phyloP scores from a whole-genome alignment of 2,888 invertebrate genomes.

The Biston stratarius region DNA sequence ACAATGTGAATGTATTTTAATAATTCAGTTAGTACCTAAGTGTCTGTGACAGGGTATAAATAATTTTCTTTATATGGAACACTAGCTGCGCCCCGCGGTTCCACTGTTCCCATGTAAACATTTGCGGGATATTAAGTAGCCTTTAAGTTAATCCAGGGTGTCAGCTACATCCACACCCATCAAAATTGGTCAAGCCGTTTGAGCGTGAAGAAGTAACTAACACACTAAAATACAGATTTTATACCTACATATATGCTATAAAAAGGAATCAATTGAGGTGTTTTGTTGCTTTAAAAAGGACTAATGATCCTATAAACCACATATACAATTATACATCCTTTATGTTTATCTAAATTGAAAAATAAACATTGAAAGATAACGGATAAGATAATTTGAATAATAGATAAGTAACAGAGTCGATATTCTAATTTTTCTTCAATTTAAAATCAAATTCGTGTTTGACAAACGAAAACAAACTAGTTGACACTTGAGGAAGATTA shows the following conservation, averaged over 20 bases:
- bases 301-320: constrained; percentile 17
- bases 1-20: not conserved
- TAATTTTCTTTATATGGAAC: too few relatives aligned
- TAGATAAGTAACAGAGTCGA: constrained; percentile 12
- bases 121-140: too few relatives aligned
- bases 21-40: not conserved
- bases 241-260: too few relatives aligned
- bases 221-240: too few relatives aligned
- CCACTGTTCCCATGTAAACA: too few relatives aligned
- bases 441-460: constrained; percentile 70
- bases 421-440: constrained; percentile 35
- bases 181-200: too few relatives aligned
- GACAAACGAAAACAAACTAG: constrained; percentile 73
- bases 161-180: too few relatives aligned
- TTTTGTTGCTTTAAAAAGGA: constrained; percentile 3
- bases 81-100: too few relatives aligned
- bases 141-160: too few relatives aligned
- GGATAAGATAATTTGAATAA: constrained; percentile 36
- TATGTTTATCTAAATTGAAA: constrained; percentile 31
- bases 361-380: constrained; percentile 32
- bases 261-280: constrained; percentile 1
- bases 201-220: too few relatives aligned
- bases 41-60: too few relatives aligned
- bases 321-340: constrained; percentile 3
- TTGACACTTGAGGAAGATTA: constrained; percentile 73